These are phyloP conservation scores for Syrista parreyssii DNA, from an alignment of 2,888 invertebrate genomes.

Conservation along the genomic window DNA sequence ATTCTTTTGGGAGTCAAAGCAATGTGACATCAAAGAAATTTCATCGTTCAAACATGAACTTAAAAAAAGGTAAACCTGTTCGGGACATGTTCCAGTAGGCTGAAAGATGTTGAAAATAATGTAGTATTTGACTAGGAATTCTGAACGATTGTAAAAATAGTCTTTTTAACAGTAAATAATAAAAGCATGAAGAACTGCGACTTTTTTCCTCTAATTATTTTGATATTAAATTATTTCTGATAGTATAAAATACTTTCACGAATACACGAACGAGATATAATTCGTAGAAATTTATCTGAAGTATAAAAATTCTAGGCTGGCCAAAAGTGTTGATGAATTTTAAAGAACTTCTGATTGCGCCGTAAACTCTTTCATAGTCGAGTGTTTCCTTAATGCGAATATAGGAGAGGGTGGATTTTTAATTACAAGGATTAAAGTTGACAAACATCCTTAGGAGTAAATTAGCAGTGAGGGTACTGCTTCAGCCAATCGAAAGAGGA, in stretches of 20 bases:
- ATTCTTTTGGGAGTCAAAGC: neutral
- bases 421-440: slow-evolving; percentile 26
- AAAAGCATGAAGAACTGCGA: neutral
- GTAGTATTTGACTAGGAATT: neutral
- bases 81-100: neutral
- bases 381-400: neutral
- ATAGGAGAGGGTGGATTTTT: slow-evolving; percentile 7
- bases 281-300: neutral
- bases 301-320: neutral
- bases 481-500: neutral
- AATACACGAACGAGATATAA: neutral
- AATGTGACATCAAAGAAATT: slow-evolving; percentile 1
- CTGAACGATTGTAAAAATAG: neutral
- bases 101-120: neutral
- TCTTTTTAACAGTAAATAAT: neutral
- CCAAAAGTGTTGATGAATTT: neutral
- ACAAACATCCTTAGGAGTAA: slow-evolving; percentile 19
- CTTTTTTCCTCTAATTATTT: neutral
- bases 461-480: slow-evolving; percentile 10
- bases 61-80: neutral
- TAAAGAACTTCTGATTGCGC: neutral
- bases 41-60: neutral
- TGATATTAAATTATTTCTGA: neutral
- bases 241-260: neutral
- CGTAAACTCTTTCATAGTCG: neutral